Evolutionary conservation across 2,797 vertebrate species (phyloP).

Genomic region (Notolabrus celidotus): DNA sequence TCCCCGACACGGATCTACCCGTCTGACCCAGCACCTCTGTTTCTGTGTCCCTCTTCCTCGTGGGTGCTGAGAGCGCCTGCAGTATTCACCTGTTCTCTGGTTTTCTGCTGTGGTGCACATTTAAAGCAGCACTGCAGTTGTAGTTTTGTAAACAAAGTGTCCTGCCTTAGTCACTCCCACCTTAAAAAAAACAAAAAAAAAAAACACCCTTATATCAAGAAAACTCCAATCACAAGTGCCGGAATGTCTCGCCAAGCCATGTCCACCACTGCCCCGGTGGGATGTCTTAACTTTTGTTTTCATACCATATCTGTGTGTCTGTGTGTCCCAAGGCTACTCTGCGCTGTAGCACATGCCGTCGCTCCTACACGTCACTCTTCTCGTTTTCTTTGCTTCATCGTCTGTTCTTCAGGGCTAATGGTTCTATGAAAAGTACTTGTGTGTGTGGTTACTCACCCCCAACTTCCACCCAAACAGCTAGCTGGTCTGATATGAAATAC

Average conservation of each 20-base stretch:
- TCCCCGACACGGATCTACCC: conserved; percentile 57
- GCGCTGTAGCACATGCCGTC: conserved; percentile 50
- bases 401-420: conserved; percentile 70
- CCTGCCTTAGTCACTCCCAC: conserved; percentile 72
- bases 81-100: conserved; percentile 36
- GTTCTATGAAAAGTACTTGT: conserved; percentile 61
- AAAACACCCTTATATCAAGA: conserved; percentile 61
- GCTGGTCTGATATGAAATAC: conserved; percentile 75
- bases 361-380: conserved; percentile 51
- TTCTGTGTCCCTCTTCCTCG: conserved; percentile 36
- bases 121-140: conserved; percentile 45
- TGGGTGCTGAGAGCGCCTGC: conserved; percentile 48
- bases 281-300: conserved; percentile 82
- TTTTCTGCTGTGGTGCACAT: conserved; percentile 41
- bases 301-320: conserved; percentile 51
- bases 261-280: conserved; percentile 73
- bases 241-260: conserved; percentile 85
- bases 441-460: conserved; percentile 67
- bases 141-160: conserved; percentile 66
- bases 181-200: conserved; percentile 14
- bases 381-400: conserved; percentile 69
- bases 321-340: conserved; percentile 45
- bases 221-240: conserved; percentile 86
- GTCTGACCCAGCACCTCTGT: conserved; percentile 46
- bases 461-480: conserved; percentile 71